These are phyloP conservation scores for Capitella teleta DNA, from an alignment of 1,140 invertebrate genomes.

Conservation along the genomic window DNA sequence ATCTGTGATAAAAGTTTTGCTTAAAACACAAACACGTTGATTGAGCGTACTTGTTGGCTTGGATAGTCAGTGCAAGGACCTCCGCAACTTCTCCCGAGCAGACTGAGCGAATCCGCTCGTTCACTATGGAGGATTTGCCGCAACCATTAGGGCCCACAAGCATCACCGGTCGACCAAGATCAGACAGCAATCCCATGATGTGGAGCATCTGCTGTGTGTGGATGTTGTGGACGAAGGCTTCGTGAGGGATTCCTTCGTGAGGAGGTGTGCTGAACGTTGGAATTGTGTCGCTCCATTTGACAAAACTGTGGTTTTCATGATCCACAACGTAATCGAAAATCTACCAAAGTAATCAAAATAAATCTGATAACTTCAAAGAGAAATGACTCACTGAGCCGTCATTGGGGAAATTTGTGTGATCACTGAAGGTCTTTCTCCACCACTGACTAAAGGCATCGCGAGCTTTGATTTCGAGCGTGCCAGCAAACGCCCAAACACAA, in stretches of 20 bases:
- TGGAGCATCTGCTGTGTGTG: slow-evolving; percentile 33
- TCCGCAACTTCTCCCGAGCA: slow-evolving; percentile 42
- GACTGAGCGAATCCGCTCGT: slow-evolving; percentile 36
- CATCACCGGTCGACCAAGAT: slow-evolving; percentile 34
- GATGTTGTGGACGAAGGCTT: slow-evolving; percentile 39
- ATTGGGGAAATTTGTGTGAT: slow-evolving; percentile 28
- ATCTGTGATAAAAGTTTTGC: slow-evolving; percentile 25
- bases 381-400: slow-evolving; percentile 25
- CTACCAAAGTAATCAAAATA: slow-evolving; percentile 12
- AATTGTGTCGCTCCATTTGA: slow-evolving; percentile 30
- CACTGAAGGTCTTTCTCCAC: slow-evolving; percentile 34
- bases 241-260: slow-evolving; percentile 32
- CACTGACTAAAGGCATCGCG: slow-evolving; percentile 32
- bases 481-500: slow-evolving; percentile 36
- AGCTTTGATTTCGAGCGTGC: slow-evolving; percentile 25
- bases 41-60: slow-evolving; percentile 31
- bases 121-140: slow-evolving; percentile 38
- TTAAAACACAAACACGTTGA: not conserved
- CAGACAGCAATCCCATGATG: slow-evolving; percentile 30
- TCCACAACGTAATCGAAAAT: slow-evolving; percentile 40
- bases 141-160: slow-evolving; percentile 39
- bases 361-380: not conserved
- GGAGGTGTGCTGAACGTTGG: slow-evolving; percentile 33
- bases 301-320: slow-evolving; percentile 34
- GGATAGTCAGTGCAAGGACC: slow-evolving; percentile 33